phyloP scores from a whole-genome alignment of 37 sponge, comb jelly and placozoan species.

The Ianthella basta region DNA sequence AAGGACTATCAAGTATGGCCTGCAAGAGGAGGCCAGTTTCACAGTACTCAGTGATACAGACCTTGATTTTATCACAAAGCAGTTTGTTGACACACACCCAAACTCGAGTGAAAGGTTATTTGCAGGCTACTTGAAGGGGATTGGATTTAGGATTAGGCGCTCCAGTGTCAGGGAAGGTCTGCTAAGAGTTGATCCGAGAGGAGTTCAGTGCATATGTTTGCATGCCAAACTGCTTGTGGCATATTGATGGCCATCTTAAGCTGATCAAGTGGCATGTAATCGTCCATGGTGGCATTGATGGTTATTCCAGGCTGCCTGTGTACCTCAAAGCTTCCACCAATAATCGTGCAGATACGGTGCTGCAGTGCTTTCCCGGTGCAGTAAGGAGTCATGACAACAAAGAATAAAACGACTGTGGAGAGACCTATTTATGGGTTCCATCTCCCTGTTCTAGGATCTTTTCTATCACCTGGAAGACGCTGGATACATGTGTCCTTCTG shows the following conservation, averaged over 20 bases:
- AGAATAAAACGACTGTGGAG: slow-evolving; percentile 58
- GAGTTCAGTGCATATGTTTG: slow-evolving; percentile 21
- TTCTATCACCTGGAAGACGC: slow-evolving; percentile 29
- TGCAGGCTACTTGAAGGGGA: slow-evolving; percentile 31
- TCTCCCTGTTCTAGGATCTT: slow-evolving; percentile 37
- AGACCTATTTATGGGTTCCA: slow-evolving; percentile 47
- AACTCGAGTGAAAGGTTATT: slow-evolving; percentile 6
- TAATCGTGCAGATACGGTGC: slow-evolving; percentile 47
- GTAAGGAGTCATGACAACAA: slow-evolving; percentile 43
- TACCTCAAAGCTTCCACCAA: slow-evolving; percentile 43
- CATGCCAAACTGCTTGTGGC: slow-evolving; percentile 49
- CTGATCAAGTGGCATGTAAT: slow-evolving; percentile 54
- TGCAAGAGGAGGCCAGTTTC: slow-evolving; percentile 12
- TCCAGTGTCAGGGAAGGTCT: slow-evolving; percentile 31
- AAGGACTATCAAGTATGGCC: background rate
- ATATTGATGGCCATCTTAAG: slow-evolving; percentile 36
- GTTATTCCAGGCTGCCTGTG: slow-evolving; percentile 56
- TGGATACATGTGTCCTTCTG: slow-evolving; percentile 1
- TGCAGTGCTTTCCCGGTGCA: slow-evolving; percentile 32
- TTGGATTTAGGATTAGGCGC: slow-evolving; percentile 26
- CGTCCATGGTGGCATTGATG: slow-evolving; percentile 65
- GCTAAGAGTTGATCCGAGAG: slow-evolving; percentile 45
- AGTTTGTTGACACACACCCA: slow-evolving; percentile 1
- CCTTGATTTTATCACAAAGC: background rate
- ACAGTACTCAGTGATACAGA: background rate